Conservation (phyloP, 2,888 invertebrate genomes). For the Gastrophysa polygoni region DNA sequence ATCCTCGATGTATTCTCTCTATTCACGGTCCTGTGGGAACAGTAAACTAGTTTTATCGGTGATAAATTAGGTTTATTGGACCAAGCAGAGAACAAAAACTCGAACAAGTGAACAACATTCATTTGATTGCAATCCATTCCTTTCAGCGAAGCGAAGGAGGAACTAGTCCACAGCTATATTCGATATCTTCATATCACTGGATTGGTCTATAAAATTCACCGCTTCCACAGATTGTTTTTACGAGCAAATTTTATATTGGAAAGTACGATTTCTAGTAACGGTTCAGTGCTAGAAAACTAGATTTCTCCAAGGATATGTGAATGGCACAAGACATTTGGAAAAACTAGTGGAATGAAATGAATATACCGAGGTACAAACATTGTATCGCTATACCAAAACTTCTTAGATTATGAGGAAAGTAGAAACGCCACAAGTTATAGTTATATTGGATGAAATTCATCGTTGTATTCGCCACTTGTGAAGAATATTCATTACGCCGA, state of each 20-base stretch:
- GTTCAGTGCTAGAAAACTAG: too few relatives aligned
- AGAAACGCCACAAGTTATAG: too few relatives aligned
- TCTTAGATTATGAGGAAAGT: too few relatives aligned
- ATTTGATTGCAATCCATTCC: not conserved
- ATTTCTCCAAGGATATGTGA: too few relatives aligned
- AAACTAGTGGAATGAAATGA: too few relatives aligned
- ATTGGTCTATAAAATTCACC: not conserved
- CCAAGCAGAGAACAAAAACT: slow-evolving; percentile 12
- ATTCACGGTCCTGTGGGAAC: not conserved
- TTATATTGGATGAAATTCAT: too few relatives aligned
- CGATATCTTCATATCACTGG: not conserved
- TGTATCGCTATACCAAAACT: too few relatives aligned
- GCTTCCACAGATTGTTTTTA: not conserved
- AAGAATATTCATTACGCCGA: too few relatives aligned
- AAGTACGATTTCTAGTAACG: not conserved
- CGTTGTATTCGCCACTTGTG: too few relatives aligned
- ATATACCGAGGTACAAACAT: too few relatives aligned
- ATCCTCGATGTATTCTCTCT: too few relatives aligned
- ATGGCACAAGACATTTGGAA: too few relatives aligned
- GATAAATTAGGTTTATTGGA: slow-evolving; percentile 25
- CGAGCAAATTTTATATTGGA: not conserved
- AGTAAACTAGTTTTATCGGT: slow-evolving; percentile 28
- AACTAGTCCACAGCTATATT: not conserved
- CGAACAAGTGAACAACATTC: slow-evolving; percentile 5
- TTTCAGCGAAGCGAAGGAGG: not conserved